These are phyloP conservation scores for Apocrypta bakeri DNA, from an alignment of 1,140 invertebrate species.

Conservation along the genomic window DNA sequence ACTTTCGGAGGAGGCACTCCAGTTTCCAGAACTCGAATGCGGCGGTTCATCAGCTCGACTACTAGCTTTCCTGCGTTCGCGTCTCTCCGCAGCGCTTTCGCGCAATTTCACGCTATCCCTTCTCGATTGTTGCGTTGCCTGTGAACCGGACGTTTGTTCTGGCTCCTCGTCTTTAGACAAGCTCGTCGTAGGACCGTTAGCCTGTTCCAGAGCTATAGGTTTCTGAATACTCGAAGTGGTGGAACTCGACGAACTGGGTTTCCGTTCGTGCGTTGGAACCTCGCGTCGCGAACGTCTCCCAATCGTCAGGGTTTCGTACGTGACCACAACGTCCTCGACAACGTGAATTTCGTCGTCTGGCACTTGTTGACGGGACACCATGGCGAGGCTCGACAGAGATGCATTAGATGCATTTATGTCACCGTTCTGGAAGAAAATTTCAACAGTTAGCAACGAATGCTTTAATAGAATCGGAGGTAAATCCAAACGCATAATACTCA, in stretches of 20 bases:
- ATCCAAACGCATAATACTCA: no score
- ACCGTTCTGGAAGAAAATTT: neutral
- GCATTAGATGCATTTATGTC: conserved; percentile 1
- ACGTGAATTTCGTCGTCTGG: conserved; percentile 55
- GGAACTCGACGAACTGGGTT: conserved; percentile 83
- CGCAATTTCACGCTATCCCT: conserved; percentile 79
- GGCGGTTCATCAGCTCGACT: conserved; percentile 79
- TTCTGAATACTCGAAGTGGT: conserved; percentile 66
- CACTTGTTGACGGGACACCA: conserved; percentile 57
- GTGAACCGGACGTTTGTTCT: neutral
- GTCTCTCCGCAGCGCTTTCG: conserved; percentile 80
- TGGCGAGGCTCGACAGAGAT: conserved; percentile 61
- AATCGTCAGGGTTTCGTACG: conserved; percentile 65
- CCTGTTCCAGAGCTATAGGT: neutral
- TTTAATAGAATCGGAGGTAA: no score
- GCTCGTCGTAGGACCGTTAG: conserved; percentile 32
- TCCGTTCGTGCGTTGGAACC: conserved; percentile 80
- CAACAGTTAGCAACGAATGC: no score
- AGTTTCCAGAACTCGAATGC: conserved; percentile 93
- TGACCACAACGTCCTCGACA: neutral
- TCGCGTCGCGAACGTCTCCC: conserved; percentile 76
- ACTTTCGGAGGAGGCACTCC: conserved; percentile 93
- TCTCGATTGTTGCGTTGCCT: conserved; percentile 54
- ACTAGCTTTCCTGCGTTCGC: conserved; percentile 75
- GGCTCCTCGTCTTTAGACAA: conserved; percentile 44